Conservation (phyloP, 1,140 invertebrate genomes). For the Camponotus pennsylvanicus region DNA sequence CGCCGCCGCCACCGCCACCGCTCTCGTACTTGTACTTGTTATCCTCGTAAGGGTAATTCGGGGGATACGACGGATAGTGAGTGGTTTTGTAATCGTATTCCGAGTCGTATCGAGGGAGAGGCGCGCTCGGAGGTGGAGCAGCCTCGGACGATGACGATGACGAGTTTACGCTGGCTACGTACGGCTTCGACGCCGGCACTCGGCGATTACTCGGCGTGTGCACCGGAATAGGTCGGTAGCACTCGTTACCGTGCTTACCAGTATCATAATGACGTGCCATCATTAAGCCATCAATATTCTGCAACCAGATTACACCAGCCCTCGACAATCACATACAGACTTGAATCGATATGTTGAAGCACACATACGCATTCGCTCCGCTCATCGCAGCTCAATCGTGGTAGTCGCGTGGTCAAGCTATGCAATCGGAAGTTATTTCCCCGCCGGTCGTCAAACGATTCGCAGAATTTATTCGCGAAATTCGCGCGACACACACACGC, state of each 20-base stretch:
- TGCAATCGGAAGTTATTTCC: background rate
- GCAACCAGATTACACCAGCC: conserved; percentile 86
- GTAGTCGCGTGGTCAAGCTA: background rate
- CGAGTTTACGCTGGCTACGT: conserved; percentile 78
- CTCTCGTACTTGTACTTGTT: conserved; percentile 82
- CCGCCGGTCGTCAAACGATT: background rate
- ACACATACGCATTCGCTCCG: conserved; percentile 69
- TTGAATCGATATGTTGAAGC: conserved; percentile 67
- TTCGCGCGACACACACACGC: background rate
- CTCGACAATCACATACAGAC: conserved; percentile 84
- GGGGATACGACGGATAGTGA: conserved; percentile 84
- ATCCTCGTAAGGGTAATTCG: conserved; percentile 85
- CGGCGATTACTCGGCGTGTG: conserved; percentile 83
- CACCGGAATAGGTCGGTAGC: conserved; percentile 85
- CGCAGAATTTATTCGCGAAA: conserved; percentile 38
- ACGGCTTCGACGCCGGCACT: conserved; percentile 81
- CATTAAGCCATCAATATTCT: conserved; percentile 87
- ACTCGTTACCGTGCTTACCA: conserved; percentile 83
- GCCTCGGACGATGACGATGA: conserved; percentile 77
- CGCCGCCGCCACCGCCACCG: background rate
- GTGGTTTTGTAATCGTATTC: conserved; percentile 86
- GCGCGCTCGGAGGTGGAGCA: conserved; percentile 50
- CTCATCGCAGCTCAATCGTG: conserved; percentile 3
- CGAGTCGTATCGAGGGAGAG: conserved; percentile 74
- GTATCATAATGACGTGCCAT: conserved; percentile 86